These are phyloP conservation scores for Silurus aristotelis DNA, from an alignment of 2,797 vertebrate genomes.

Conservation along the genomic window DNA sequence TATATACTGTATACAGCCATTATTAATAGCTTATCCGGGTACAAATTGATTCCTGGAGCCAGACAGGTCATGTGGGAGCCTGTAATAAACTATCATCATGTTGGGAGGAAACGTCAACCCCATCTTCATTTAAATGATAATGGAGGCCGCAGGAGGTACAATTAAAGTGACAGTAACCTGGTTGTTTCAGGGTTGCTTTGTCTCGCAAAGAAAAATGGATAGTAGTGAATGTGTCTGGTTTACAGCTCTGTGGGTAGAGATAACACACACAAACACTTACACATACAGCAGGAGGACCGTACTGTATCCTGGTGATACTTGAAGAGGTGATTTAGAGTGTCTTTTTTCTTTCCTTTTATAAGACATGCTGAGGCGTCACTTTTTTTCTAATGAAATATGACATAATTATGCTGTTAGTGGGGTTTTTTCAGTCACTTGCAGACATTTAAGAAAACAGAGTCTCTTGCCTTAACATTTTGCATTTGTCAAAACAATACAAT, in stretches of 20 bases:
- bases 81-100: slow-evolving; percentile 19
- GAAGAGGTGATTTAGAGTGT: slow-evolving; percentile 5
- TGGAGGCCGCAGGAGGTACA: slow-evolving; percentile 50
- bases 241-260: slow-evolving; percentile 48
- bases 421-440: not conserved
- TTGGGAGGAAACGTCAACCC: slow-evolving; percentile 19
- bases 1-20: not conserved
- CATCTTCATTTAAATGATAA: slow-evolving; percentile 57
- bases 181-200: slow-evolving; percentile 55
- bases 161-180: slow-evolving; percentile 58
- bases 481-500: not conserved
- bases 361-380: not conserved
- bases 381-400: not conserved
- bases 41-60: not conserved
- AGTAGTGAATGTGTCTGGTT: slow-evolving; percentile 47
- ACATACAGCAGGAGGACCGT: slow-evolving; percentile 28
- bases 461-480: not conserved
- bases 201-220: slow-evolving; percentile 50
- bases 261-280: slow-evolving; percentile 40
- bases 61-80: not conserved
- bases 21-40: slow-evolving; percentile 4
- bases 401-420: not conserved
- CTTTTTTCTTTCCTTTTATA: not conserved
- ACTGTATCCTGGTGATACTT: slow-evolving; percentile 12
- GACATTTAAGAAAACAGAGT: not conserved